Percentiles rank a stretch among this genome's conserved stretches.
phyloP scores from a whole-genome alignment of 2,797 vertebrate species.

The Sorex maritimensis region DNA sequence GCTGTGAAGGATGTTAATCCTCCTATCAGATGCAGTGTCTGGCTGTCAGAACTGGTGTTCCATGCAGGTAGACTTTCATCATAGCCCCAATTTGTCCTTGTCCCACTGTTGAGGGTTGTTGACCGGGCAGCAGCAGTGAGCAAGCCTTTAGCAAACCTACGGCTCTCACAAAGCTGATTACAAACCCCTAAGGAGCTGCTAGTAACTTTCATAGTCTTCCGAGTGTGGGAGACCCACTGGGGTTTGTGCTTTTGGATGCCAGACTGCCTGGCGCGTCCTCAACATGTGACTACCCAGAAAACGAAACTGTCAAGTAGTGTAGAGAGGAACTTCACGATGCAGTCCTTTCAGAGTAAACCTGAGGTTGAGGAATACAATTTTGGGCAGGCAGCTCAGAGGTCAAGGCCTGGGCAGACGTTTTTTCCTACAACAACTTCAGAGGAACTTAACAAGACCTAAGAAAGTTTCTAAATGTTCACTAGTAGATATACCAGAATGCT shows the following conservation, averaged over 20 bases:
- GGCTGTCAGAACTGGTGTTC: not conserved
- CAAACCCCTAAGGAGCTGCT: not conserved
- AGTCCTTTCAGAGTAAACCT: conserved; percentile 26
- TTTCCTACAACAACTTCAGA: not conserved
- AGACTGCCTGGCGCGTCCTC: not conserved
- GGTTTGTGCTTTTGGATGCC: not conserved
- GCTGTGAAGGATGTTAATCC: not conserved
- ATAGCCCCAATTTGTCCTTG: not conserved
- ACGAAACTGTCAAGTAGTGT: not conserved
- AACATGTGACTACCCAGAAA: not conserved
- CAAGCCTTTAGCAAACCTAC: not conserved
- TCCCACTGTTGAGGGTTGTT: not conserved
- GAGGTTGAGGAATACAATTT: not conserved
- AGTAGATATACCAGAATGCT: not conserved
- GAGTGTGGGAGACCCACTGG: too few relatives aligned
- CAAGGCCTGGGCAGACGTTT: not conserved
- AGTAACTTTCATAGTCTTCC: not conserved
- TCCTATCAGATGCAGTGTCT: too few relatives aligned
- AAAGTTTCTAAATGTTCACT: not conserved
- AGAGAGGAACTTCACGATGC: not conserved
- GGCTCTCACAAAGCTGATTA: not conserved
- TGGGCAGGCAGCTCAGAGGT: not conserved
- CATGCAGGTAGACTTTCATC: not conserved
- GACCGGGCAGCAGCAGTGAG: not conserved
- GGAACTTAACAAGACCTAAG: not conserved